Base-by-base conservation (phyloP, 2,113 vertebrate species). In the Silurus asotus region DNA sequence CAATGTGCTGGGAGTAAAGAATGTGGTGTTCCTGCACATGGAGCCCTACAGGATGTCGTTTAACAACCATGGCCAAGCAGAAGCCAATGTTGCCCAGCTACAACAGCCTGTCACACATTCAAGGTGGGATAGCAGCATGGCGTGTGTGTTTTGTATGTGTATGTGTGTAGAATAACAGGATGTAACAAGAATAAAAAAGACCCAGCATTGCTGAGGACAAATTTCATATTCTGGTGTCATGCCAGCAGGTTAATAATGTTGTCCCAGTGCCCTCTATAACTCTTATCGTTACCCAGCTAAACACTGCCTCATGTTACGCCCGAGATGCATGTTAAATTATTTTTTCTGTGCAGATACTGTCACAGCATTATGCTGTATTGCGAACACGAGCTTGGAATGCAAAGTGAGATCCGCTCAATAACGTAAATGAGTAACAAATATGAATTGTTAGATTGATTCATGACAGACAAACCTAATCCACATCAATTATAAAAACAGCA, bases 141-240 rank as follows among this genome's bases (percentile, higher is more conserved):
- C 23, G 28, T 70, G 28, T 70, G n/a, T 72, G 69, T 45, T 37
- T 25, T 69, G 48, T 75, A 20, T 53, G 37, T 74, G 17, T 69
- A 17, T 51, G 45, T 20, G 11, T 55, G 2, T 15, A 11, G 15
- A 58, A 15, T 78, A 78, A 17, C 53, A 61, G 74, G 45, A 65
- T 64, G 53, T 80, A 80, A 84, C 62, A 87, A 77, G n/a, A 89
- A 81, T 86, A 70, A 88, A 76, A 88, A 80, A 53, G 49, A 45
- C 20, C 20, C 70, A 70, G 62, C 51, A 45, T 61, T 65, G 37
- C 64, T 67, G 84, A 74, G 74, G 45, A 82, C 74, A 69, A 76
- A 84, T 84, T 77, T 87, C 67, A 89, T 87, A 84, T 89, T 80
- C 85, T 48, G 67, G 76, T 48, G 84, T 76, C 81, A 86, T 72